Conservation (phyloP, 2,888 invertebrate species). For the Eupithecia tripunctaria region DNA sequence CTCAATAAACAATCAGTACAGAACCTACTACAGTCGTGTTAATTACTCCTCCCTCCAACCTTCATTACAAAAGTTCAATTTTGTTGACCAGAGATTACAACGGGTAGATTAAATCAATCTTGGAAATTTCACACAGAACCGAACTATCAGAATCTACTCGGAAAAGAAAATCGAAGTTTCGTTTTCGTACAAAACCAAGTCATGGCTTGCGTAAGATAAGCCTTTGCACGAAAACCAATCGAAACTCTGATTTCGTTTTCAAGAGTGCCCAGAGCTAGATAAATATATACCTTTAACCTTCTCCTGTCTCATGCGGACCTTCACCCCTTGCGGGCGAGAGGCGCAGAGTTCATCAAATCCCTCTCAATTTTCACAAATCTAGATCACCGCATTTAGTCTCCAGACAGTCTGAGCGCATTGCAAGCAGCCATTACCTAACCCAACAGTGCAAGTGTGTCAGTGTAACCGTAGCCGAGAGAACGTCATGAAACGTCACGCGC, state of each 20-base stretch:
- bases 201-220: too few relatives aligned
- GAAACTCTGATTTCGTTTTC: too few relatives aligned
- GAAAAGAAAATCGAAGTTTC: too few relatives aligned
- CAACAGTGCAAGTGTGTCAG: conserved; percentile 34
- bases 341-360: not conserved
- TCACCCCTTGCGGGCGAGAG: not conserved
- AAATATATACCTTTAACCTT: not conserved
- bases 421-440: conserved; percentile 29
- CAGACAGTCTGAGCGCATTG: conserved; percentile 1
- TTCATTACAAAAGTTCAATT: too few relatives aligned
- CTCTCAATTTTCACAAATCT: not conserved
- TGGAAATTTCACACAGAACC: not conserved
- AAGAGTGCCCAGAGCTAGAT: too few relatives aligned
- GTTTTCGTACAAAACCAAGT: too few relatives aligned
- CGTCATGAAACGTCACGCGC: conserved; percentile 35
- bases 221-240: too few relatives aligned
- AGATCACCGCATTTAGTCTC: conserved; percentile 10
- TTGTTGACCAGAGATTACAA: not conserved
- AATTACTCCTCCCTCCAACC: too few relatives aligned
- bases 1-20: too few relatives aligned
- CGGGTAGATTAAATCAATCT: not conserved
- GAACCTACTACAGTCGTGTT: too few relatives aligned
- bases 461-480: conserved; percentile 38
- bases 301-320: not conserved
- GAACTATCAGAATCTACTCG: too few relatives aligned